Base-by-base conservation (phyloP, 1,140 invertebrate species). In the Neuroterus valhalla region DNA sequence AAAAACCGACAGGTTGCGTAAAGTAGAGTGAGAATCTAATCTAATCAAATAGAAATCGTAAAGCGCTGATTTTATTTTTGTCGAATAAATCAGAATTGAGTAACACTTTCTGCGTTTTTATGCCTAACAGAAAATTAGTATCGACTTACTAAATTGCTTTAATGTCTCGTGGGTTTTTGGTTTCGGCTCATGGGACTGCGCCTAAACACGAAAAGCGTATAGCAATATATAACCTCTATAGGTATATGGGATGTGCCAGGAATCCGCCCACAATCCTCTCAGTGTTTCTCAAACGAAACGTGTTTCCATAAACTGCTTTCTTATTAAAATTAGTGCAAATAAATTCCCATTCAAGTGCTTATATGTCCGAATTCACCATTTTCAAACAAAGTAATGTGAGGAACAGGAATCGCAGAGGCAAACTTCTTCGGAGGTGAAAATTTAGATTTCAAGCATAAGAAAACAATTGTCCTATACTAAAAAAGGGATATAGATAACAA, bases 151-250 rank as follows among this genome's bases (percentile, higher is more conserved):
- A 43, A 43, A 42, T 55, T 26, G 45, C 42, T 48, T 42, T 19
- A 50, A 26, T 73, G 62, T 73, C 66, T 73, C 46, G 62, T 73
- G 71, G 76, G 80, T 81, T 84, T 83, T 82, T 78, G 81, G 67
- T 71, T 78, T 46, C 78, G 72, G 75, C 78, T 75, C 76, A 67
- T 78, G 78, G 79, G 82, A 87, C 83, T 85, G 85, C 85, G 76
- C 70, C 83, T 86, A 87, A 85, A 82, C 85, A 87, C 84, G 85
- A 85, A 87, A 87, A 82, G 80, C 82, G 82, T 79, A 84, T 85
- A 85, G 85, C 80, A 81, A 79, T 84, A 80, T 87, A 84, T 82
- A 83, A 84, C 71, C 76, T 79, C 73, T 81, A 82, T 87, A 85
- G 82, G 82, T 85, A 81, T 84, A 85, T 84, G 82, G 84, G 83